These are phyloP conservation scores for Sebastes matsubarae DNA, from an alignment of 2,797 vertebrate genomes.

Conservation along the genomic window DNA sequence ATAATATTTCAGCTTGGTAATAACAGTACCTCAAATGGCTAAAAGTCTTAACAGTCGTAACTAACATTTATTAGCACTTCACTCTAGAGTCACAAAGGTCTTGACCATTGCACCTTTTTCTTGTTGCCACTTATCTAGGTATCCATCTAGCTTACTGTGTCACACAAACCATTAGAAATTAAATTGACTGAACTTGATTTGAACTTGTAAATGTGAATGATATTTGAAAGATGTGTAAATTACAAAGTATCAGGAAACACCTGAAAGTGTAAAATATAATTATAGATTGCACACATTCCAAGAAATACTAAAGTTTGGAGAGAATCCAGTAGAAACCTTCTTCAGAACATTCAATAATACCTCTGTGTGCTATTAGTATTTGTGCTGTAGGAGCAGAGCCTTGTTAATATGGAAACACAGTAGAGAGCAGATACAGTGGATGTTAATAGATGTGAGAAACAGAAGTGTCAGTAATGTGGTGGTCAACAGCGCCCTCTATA, in stretches of 20 bases:
- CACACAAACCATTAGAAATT: not conserved
- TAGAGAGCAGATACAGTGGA: not conserved
- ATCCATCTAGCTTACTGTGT: not conserved
- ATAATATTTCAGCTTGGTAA: not conserved
- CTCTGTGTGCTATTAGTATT: not conserved
- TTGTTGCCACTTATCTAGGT: not conserved
- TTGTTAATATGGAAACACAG: not conserved
- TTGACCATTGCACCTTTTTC: not conserved
- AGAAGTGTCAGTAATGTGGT: not conserved
- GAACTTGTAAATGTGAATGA: too few relatives aligned
- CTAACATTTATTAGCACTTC: not conserved
- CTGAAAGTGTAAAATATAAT: not conserved
- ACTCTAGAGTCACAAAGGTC: not conserved
- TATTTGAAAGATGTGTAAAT: not conserved
- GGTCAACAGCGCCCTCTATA: constrained; percentile 28
- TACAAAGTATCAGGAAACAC: not conserved
- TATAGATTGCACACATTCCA: not conserved
- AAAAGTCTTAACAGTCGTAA: not conserved
- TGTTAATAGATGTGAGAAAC: not conserved
- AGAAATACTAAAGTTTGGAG: not conserved
- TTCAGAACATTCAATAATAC: not conserved
- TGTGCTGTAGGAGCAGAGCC: not conserved
- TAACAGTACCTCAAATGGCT: not conserved
- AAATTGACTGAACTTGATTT: not conserved
- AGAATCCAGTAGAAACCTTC: not conserved